These are phyloP conservation scores for Bombus vancouverensis DNA, from an alignment of 1,140 invertebrate genomes.

Conservation along the genomic window DNA sequence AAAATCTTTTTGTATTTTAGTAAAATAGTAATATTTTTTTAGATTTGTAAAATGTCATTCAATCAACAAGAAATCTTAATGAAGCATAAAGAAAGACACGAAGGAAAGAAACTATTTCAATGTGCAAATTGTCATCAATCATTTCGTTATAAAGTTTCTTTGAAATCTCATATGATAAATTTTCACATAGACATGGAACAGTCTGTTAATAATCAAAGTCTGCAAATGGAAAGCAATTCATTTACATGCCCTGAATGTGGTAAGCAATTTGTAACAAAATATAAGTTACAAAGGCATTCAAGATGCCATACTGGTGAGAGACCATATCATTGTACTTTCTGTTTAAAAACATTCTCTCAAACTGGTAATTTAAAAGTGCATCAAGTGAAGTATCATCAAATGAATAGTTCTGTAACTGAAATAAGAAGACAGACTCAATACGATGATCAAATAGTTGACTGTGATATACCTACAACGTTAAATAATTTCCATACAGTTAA, in stretches of 20 bases:
- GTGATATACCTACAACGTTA: slow-evolving; percentile 56
- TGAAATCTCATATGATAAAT: slow-evolving; percentile 80
- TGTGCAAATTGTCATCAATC: slow-evolving; percentile 84
- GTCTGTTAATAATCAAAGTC: slow-evolving; percentile 44
- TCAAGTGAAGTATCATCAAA: slow-evolving; percentile 75
- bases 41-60: slow-evolving; percentile 84
- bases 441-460: slow-evolving; percentile 34
- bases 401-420: slow-evolving; percentile 57
- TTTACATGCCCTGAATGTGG: slow-evolving; percentile 78
- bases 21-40: slow-evolving; percentile 67
- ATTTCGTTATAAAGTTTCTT: slow-evolving; percentile 79
- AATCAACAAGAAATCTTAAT: slow-evolving; percentile 84
- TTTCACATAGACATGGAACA: slow-evolving; percentile 73
- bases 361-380: slow-evolving; percentile 86
- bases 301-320: slow-evolving; percentile 83
- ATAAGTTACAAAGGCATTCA: slow-evolving; percentile 81
- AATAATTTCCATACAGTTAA: slow-evolving; percentile 73
- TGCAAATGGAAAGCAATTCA: slow-evolving; percentile 56
- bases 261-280: slow-evolving; percentile 81
- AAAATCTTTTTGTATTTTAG: background rate
- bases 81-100: slow-evolving; percentile 83
- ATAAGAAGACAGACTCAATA: slow-evolving; percentile 39
- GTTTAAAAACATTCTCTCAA: slow-evolving; percentile 84
- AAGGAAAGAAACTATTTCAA: slow-evolving; percentile 82
- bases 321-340: slow-evolving; percentile 83